Evolutionary conservation across 2,797 vertebrate genomes (phyloP).

Genomic region (Schizopygopsis malacanthus): DNA sequence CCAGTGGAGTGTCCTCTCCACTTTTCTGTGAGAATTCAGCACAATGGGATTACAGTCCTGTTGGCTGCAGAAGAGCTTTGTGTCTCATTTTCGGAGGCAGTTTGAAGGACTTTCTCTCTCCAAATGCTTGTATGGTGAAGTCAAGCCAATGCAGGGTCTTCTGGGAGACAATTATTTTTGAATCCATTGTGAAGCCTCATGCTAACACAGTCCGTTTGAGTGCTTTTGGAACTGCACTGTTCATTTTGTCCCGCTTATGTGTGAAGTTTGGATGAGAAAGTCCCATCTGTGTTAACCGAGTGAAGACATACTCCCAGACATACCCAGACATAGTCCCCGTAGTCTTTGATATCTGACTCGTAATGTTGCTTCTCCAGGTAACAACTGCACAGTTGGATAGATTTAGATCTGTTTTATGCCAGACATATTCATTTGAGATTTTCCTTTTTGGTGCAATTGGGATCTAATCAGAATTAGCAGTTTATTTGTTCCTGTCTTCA

Average conservation of each 20-base stretch:
- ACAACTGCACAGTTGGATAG: conserved; percentile 9
- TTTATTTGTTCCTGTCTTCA: not conserved
- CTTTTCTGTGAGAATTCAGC: conserved; percentile 23
- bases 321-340: not conserved
- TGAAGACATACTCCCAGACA: not conserved
- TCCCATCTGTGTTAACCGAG: conserved; percentile 50
- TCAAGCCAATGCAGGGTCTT: conserved; percentile 60
- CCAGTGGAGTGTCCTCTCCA: conserved; percentile 26
- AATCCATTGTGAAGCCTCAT: conserved; percentile 62
- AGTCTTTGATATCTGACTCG: conserved; percentile 52
- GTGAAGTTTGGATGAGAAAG: conserved; percentile 55
- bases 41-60: conserved; percentile 21
- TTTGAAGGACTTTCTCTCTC: conserved; percentile 50
- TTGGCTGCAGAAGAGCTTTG: conserved; percentile 26
- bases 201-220: conserved; percentile 59
- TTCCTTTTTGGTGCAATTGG: not conserved
- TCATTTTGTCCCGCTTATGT: conserved; percentile 58
- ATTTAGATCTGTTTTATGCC: not conserved
- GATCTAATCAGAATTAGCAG: conserved; percentile 3
- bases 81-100: conserved; percentile 48
- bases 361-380: conserved; percentile 16
- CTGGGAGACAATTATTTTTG: conserved; percentile 68
- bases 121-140: conserved; percentile 45
- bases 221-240: conserved; percentile 53
- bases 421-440: conserved; percentile 9